Evolutionary conservation across 2,888 invertebrate genomes (phyloP), one percentile per base, ranked within the genome.

Genomic region (Zootermopsis nevadensis): DNA sequence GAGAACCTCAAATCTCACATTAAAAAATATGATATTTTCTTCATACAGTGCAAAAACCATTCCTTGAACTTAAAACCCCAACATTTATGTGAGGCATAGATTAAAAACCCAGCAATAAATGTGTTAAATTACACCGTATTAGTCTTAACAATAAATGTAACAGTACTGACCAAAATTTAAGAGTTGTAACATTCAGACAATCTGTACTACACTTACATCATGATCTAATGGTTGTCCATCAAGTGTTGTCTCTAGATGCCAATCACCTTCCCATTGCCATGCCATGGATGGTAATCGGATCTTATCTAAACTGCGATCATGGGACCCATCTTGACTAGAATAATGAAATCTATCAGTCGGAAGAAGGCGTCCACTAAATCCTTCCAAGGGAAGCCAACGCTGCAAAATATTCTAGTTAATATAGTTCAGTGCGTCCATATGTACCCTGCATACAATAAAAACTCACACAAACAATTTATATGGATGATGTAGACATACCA

Each of bases 211-310:
- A 48, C 87, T 88, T 88, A 92, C 97, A 91, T 97, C 96, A 89
- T 96, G 95, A 87, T 96, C 96, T 84, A 98, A 90, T 4, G 96
- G 95, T 87, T 97, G 95, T 3, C 97, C 97, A 89, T 96, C 95
- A 86, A 96, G 90, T 7, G 95, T 95, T 31, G 96, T 92, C 88
- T 97, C 97, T 83, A 97, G 91, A 87, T 95, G 94, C 98, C 98
- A 98, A 86, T 97, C 97, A 4, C 96, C 96, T 90, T 98, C 98
- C 98, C 98, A 98, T 87, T 97, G 95, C 98, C 98, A 98, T 27
- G 97, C 97, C 94, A 97, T 95, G 0, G 98, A 97, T 10, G 98
- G 98, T 77, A 98, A 90, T 85, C 95, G 91, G 84, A 98, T 96
- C 88, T 94, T 94, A 87, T 96, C 95, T 86, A 96, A 94, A 53